Base-by-base conservation (phyloP, 2,797 vertebrate genomes). In the Gorsachius magnificus region DNA sequence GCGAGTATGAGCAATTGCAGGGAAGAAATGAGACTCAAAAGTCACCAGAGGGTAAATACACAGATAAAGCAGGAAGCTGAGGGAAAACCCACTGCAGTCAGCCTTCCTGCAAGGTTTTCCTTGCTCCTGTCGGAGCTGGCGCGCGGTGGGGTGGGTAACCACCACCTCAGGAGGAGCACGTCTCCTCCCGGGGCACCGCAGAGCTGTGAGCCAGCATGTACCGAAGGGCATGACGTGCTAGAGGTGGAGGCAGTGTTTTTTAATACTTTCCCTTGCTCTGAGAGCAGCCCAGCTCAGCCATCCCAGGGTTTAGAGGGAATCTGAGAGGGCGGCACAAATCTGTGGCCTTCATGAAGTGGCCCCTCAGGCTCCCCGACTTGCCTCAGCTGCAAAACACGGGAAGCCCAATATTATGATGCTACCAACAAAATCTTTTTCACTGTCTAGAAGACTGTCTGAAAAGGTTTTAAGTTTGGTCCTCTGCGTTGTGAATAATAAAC, bases 31-130 rank as follows among this genome's bases (percentile, higher is more conserved):
- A 94, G 94, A 21, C 83, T 66, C 68, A 33, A 5, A 83, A 95
- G 92, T 89, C 90, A 92, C 43, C 83, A 25, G 90, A 95, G 96
- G 86, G 81, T 87, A 75, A 95, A 92, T 18, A 65, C 88, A 90
- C 68, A 87, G 75, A 64, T 54, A 68, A 18, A 91, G 70, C 82
- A 91, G 95, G 95, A 94, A 82, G 64, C 86, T 45, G 90, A 66
- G 65, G 92, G 90, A 74, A 87, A 90, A 94, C 45, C 4, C 87
- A 33, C 54, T 41, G 66, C 83, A 76, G 71, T 5, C 94, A 92
- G 61, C 70, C 85, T 91, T 75, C 70, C 74, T 89, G 88, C 81
- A 41, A 35, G 77, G 87, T 33, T 81, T 72, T 31, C 66, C 46
- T 60, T 58, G 86, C 81, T 63, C 51, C 68, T 0, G 5, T 38